Evolutionary conservation across 2,888 invertebrate genomes (phyloP), one percentile per base, ranked within the genome.

Genomic region (Scotopteryx bipunctaria): DNA sequence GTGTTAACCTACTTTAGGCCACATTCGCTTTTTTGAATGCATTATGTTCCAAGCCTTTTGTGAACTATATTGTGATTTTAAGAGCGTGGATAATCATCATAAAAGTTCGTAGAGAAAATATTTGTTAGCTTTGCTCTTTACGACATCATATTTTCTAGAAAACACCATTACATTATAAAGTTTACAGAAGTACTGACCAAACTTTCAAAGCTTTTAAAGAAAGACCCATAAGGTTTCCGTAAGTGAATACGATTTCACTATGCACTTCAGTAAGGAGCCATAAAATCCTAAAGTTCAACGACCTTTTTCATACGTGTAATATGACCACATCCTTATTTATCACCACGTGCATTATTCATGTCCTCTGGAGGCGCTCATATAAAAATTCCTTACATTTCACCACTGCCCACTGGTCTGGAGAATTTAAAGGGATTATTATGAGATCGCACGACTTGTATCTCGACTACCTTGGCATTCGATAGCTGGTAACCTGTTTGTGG

Each of bases 261-360:
- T 11, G n/a, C n/a, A 32, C 9, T 35, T 16, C 17, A 15, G 16
- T 41, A 8, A 17, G 35, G n/a, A 13, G 27, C 3, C 14, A 19
- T 8, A 17, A 41, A 27, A 29, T 42, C 5, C 8, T 35, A 38
- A 51, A 45, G 43, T 48, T 48, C 48, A 47, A 21, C 27, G 32
- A 35, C 32, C 42, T 47, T 33, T 25, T 23, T 23, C 49, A 35
- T 27, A 44, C 33, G 15, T 32, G 49, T 16, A 36, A 42, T 50
- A 50, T 48, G 55, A 58, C 45, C 48, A 48, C 47, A 54, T 51
- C 49, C 41, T 48, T 43, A 50, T 50, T 44, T 50, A 50, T 40
- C 44, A 36, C 71, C 63, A 63, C 67, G 77, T 80, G 75, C 81
- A 86, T 87, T 81, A 86, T 86, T 85, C 83, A 86, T 84, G 55